Evolutionary conservation across 1,140 invertebrate species (phyloP), one percentile per base, ranked within the genome.

Genomic region (Gryllus bimaculatus): DNA sequence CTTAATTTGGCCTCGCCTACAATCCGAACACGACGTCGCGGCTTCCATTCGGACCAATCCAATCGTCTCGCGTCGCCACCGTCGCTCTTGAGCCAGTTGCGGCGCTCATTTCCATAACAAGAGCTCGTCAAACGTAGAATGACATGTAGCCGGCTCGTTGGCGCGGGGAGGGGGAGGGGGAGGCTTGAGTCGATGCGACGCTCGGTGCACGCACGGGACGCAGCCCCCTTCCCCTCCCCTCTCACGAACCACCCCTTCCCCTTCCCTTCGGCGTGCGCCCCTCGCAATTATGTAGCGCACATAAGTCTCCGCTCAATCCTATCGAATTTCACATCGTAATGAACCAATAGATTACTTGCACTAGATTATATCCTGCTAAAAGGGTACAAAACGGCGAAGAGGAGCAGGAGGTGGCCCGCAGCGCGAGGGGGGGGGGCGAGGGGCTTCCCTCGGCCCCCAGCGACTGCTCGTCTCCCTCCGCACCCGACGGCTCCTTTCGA

Each of bases 401-500:
- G 47, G 76, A 18, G 15, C 15, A 20, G 20, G 20, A 73, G 47
- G n/a, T 74, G 8, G 26, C 39, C 8, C 26, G 15, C 8, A 76
- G 13, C 18, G 78, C 8, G 74, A 76, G 47, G 76, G 76, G 39
- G 76, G 7, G n/a, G 76, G n/a, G 20, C 10, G 74, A 8, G 66
- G 78, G 48, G 78, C 48, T 48, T 76, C 76, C 77, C 78, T 75
- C 76, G 78, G 74, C 47, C 77, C 48, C 26, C 26, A 39, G 26
- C 26, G 26, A 39, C 26, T 39, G 26, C 26, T 48, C 47, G 54
- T 47, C 74, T 79, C 39, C 39, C 39, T 48, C 8, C 47, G 80
- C 76, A 81, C 73, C 73, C 73, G 73, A 21, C 21, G 47, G 8
- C 82, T 84, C 84, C 84, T 84, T 79, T 82, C 81, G 84, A 83